phyloP scores from a whole-genome alignment of 2,113 vertebrate genomes.

The Nesoenas mayeri region DNA sequence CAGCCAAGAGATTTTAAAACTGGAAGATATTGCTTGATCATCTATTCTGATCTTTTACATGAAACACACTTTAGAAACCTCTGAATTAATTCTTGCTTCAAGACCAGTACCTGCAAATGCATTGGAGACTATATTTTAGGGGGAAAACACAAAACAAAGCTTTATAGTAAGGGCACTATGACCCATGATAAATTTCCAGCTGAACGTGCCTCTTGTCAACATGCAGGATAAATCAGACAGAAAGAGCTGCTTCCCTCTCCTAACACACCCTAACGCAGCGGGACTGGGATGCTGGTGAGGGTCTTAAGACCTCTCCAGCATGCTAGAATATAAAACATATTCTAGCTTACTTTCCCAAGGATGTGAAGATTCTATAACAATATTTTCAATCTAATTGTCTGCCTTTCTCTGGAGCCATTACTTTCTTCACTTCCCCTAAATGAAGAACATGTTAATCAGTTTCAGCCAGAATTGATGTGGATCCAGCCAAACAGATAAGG shows the following conservation, averaged over 20 bases:
- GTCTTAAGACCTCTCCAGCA: neutral
- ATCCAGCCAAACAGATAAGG: neutral
- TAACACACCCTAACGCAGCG: neutral
- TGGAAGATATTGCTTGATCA: neutral
- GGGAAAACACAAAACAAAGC: neutral
- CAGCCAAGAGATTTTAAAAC: neutral
- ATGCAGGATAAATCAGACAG: neutral
- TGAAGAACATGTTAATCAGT: neutral
- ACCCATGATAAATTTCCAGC: neutral
- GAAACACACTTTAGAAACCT: neutral
- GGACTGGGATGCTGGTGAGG: neutral
- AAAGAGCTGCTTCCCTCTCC: neutral
- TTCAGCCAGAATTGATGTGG: neutral
- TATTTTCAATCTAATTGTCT: neutral
- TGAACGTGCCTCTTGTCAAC: neutral
- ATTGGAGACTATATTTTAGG: neutral
- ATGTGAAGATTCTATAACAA: neutral
- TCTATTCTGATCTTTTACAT: neutral
- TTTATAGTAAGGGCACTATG: neutral
- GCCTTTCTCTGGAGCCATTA: neutral
- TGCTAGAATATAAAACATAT: neutral
- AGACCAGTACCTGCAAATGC: neutral
- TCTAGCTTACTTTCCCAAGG: neutral
- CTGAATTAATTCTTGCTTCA: neutral
- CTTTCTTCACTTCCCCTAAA: neutral